Conservation (phyloP, 1,140 invertebrate genomes). For the Brachionus sp. region DNA sequence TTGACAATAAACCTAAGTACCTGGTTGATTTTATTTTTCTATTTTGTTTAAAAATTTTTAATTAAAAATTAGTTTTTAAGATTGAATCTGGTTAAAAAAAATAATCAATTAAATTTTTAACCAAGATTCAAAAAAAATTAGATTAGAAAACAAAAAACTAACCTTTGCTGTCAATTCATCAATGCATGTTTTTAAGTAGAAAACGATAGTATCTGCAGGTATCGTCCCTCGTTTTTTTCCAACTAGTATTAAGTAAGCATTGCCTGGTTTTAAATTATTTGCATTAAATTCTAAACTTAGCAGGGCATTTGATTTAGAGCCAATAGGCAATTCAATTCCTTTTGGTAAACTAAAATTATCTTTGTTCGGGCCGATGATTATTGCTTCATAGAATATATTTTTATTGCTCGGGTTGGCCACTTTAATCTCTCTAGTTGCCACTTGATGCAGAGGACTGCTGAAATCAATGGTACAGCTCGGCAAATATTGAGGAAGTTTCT, state of each 20-base stretch:
- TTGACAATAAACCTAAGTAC: not conserved
- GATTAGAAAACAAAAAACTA: not conserved
- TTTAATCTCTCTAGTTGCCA: slow-evolving; percentile 54
- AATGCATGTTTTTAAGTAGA: slow-evolving; percentile 54
- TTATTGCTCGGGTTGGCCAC: slow-evolving; percentile 57
- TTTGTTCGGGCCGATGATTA: slow-evolving; percentile 56
- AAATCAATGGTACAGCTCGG: slow-evolving; percentile 56
- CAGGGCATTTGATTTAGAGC: slow-evolving; percentile 51
- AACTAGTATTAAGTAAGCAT: slow-evolving; percentile 55
- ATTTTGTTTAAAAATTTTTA: not conserved
- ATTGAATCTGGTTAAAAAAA: slow-evolving; percentile 37
- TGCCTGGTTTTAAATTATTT: slow-evolving; percentile 54
- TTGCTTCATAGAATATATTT: slow-evolving; percentile 53
- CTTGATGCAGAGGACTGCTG: slow-evolving; percentile 53
- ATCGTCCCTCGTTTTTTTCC: slow-evolving; percentile 53
- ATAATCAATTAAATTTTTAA: not conserved
- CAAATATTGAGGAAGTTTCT: slow-evolving; percentile 56
- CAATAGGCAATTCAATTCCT: slow-evolving; percentile 52
- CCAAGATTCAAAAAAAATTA: not conserved
- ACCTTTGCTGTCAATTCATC: slow-evolving; percentile 57
- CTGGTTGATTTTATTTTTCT: slow-evolving; percentile 26
- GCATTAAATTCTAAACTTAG: slow-evolving; percentile 57
- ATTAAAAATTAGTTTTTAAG: not conserved
- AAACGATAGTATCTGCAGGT: slow-evolving; percentile 55
- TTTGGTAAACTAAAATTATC: slow-evolving; percentile 55